Conservation (phyloP, 2,888 invertebrate species). For the Masnerella sp. region DNA sequence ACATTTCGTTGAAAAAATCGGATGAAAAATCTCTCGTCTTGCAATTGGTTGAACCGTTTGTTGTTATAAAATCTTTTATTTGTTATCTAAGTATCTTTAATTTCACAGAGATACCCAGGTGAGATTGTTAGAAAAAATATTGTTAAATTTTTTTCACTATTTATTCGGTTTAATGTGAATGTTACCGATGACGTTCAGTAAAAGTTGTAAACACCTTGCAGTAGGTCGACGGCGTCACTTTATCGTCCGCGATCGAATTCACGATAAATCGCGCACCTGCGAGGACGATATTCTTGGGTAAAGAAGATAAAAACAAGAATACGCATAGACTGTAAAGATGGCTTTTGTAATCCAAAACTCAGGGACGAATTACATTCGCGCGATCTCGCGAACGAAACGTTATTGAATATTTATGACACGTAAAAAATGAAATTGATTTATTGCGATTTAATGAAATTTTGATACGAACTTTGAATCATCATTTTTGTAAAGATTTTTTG, state of each 20-base stretch:
- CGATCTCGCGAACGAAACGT: slow-evolving; percentile 17
- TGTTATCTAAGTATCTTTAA: too few species aligned
- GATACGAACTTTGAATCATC: slow-evolving; percentile 16
- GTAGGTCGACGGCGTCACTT: slow-evolving; percentile 48
- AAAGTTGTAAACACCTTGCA: slow-evolving; percentile 37
- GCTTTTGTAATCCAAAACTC: slow-evolving; percentile 56
- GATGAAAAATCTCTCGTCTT: too few species aligned
- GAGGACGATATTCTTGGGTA: slow-evolving; percentile 49
- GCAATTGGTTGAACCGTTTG: too few species aligned
- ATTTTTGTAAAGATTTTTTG: slow-evolving; percentile 11
- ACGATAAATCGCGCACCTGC: slow-evolving; percentile 58
- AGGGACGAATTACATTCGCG: slow-evolving; percentile 32
- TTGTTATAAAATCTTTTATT: too few species aligned
- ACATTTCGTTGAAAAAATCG: too few species aligned
- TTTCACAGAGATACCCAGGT: too few species aligned
- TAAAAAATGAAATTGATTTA: slow-evolving; percentile 37
- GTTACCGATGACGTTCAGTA: too few species aligned
- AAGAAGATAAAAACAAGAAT: slow-evolving; percentile 37
- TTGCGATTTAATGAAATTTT: slow-evolving; percentile 37
- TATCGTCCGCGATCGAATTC: slow-evolving; percentile 49
- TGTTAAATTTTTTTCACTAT: too few species aligned
- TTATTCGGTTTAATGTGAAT: too few species aligned
- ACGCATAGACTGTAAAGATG: slow-evolving; percentile 28
- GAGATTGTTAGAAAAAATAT: too few species aligned
- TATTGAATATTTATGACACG: slow-evolving; percentile 47